Base-by-base conservation (phyloP, 2,888 invertebrate genomes). In the Athripsodes cinereus region DNA sequence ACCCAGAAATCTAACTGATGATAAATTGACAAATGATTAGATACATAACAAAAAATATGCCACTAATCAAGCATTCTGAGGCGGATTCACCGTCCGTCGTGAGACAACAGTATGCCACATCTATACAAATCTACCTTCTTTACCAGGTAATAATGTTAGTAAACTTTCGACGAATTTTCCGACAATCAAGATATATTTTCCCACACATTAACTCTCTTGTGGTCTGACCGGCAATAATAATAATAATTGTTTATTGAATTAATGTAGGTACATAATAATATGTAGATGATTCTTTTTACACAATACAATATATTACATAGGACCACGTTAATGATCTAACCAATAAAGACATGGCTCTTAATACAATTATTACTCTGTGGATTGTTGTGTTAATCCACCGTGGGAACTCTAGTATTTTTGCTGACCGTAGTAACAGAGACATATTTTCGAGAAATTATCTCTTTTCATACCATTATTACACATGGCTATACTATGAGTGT, bases 161-260 rank as follows among this genome's bases (percentile, higher is more conserved):
- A 26, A 26, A 26, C 26, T 26, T 26, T 26, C 26, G 26, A 6
- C 26, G 10, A 26, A 26, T 26, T 26, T 26, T 26, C 26, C 10
- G 3, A 26, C 10, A 26, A 6, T 26, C 26, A 6, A 26, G 5
- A 10, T 6, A 26, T 26, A 40, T 44, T 55, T 62, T 62, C 62
- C 58, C 62, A 62, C 62, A 61, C 61, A 62, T 62, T 55, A 58
- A 55, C 8, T 40, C 40, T 52, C 55, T 60, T 60, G 60, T 53
- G 62, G 56, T 62, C 59, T 62, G 18, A 60, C 55, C 53, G 49
- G 40, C 48, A 51, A n/a, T n/a, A n/a, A n/a, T n/a, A n/a, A n/a
- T n/a, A n/a, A n/a, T n/a, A n/a, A 61, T 61, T 61, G 58, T 61
- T 34, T 26, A 40, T 22, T 5, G 50, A 50, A 31, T 20, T 18